Conservation (phyloP, 1,140 invertebrate genomes). For the Bombus polaris region DNA sequence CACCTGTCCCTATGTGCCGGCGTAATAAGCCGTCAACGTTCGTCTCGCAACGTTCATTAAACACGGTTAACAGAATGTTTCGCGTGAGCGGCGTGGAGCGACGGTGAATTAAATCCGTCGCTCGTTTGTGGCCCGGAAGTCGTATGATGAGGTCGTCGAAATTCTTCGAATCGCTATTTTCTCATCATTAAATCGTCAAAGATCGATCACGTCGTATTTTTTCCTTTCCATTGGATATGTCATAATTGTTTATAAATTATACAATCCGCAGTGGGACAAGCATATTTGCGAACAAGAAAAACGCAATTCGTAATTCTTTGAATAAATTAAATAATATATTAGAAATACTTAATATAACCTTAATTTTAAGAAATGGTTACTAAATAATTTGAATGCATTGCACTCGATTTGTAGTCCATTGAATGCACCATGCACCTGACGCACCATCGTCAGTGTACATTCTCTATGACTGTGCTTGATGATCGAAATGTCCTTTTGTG, state of each 20-base stretch:
- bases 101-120: conserved; percentile 25
- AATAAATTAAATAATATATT: no score
- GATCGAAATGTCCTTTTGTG: no score
- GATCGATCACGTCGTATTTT: neutral
- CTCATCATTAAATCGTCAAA: neutral
- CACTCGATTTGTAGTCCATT: no score
- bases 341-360: no score
- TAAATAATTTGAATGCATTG: no score
- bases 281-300: neutral
- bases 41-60: conserved; percentile 29
- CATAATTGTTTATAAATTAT: neutral
- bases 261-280: neutral
- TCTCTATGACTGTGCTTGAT: no score
- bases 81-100: neutral
- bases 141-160: neutral
- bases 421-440: no score
- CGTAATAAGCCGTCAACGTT: conserved; percentile 38
- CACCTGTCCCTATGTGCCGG: neutral
- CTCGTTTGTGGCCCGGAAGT: neutral
- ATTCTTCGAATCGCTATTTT: neutral
- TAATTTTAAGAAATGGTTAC: no score
- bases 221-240: neutral
- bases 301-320: neutral
- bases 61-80: conserved; percentile 27
- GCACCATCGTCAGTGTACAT: no score